Conservation (phyloP, 2,113 vertebrate species). For the Cnemophilus loriae region DNA sequence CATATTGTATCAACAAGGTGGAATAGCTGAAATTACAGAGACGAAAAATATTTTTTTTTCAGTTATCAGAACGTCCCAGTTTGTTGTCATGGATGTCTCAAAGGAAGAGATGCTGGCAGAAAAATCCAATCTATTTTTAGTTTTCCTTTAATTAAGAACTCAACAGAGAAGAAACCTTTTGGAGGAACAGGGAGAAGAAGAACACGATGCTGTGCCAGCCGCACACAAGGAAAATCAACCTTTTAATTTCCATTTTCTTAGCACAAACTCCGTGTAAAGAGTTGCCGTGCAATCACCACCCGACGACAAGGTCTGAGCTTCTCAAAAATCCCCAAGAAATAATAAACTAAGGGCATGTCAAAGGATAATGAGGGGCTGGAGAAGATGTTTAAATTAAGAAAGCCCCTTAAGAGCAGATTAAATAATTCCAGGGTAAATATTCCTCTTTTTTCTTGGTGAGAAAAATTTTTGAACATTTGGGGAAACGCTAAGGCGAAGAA, state of each 20-base stretch:
- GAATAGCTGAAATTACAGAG: not conserved
- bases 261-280: not conserved
- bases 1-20: not conserved
- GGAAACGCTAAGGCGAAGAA: not conserved
- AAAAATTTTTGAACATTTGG: not conserved
- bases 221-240: not conserved
- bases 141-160: not conserved
- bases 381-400: not conserved
- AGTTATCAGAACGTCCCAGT: not conserved
- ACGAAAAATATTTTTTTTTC: not conserved
- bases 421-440: not conserved
- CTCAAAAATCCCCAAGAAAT: not conserved
- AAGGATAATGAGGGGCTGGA: not conserved
- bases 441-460: not conserved
- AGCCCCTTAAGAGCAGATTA: accelerated
- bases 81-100: not conserved
- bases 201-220: not conserved
- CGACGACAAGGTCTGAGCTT: not conserved
- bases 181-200: not conserved
- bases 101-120: not conserved
- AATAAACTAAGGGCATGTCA: not conserved
- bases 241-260: not conserved
- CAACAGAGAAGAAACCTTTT: not conserved
- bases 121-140: not conserved
- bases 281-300: not conserved